Percentiles rank a stretch among this genome's conserved stretches.
Conservation (phyloP, 2,113 vertebrate species). For the Gadus chalcogrammus region DNA sequence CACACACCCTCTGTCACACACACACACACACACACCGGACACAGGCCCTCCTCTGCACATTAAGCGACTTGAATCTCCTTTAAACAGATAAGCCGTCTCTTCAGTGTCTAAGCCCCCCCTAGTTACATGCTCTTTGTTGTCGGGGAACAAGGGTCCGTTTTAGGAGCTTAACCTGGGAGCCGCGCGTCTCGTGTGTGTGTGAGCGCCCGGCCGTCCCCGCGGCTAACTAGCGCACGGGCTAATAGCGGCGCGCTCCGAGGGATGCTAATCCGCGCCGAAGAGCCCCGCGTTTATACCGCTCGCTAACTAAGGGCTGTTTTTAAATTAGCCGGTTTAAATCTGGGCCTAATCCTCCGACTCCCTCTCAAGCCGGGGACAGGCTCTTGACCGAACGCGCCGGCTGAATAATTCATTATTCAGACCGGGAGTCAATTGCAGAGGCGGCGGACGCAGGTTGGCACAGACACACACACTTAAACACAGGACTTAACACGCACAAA, state of each 20-base stretch:
- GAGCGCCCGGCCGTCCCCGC: constrained; percentile 25
- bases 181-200: constrained; percentile 6
- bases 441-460: not conserved
- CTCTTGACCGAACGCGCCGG: constrained; percentile 45
- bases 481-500: not conserved
- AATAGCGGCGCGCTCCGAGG: constrained; percentile 37
- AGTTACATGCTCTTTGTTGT: constrained; percentile 68
- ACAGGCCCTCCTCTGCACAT: constrained; percentile 28
- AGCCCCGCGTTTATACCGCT: constrained; percentile 46
- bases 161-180: constrained; percentile 65
- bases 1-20: not conserved
- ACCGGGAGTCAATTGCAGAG: constrained; percentile 1
- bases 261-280: constrained; percentile 45
- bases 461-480: not conserved
- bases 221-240: constrained; percentile 52
- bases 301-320: constrained; percentile 45
- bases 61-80: constrained; percentile 50
- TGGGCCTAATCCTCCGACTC: constrained; percentile 46
- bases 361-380: constrained; percentile 21
- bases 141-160: constrained; percentile 48
- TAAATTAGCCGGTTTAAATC: constrained; percentile 63
- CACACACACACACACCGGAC: not conserved
- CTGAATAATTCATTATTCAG: constrained; percentile 37
- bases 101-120: constrained; percentile 60
- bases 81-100: constrained; percentile 60